phyloP scores from a whole-genome alignment of 2,888 invertebrate genomes.

The Plagiodera versicolora region DNA sequence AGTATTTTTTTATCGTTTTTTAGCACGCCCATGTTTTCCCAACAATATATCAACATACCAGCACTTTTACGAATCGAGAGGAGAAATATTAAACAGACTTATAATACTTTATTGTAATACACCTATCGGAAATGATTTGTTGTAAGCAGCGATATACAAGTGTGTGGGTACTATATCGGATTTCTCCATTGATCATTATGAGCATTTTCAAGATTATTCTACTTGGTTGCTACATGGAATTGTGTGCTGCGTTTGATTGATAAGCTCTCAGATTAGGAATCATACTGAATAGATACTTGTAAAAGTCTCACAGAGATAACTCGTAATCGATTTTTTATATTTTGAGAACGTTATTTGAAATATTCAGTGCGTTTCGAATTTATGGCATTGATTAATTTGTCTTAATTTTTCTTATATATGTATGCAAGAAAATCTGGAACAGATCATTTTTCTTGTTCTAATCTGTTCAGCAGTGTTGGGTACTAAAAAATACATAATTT shows the following conservation, averaged over 20 bases:
- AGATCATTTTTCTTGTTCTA: too few species aligned
- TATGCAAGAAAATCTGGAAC: too few species aligned
- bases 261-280: background rate
- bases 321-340: too few species aligned
- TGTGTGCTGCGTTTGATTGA: background rate
- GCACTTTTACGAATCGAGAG: conserved; percentile 15
- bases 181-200: conserved; percentile 13
- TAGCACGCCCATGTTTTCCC: background rate
- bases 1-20: background rate
- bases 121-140: conserved; percentile 27
- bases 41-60: conserved; percentile 24
- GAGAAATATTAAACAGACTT: conserved; percentile 22
- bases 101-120: conserved; percentile 20
- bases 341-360: too few species aligned
- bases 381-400: too few species aligned
- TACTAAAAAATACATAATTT: too few species aligned
- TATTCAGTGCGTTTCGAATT: too few species aligned
- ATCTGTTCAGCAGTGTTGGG: too few species aligned
- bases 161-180: conserved; percentile 3
- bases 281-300: too few species aligned
- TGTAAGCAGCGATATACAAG: conserved; percentile 17
- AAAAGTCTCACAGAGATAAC: too few species aligned
- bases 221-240: conserved; percentile 1
- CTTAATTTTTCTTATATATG: too few species aligned
- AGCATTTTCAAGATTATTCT: conserved; percentile 6